Evolutionary conservation across 2,888 invertebrate species (phyloP).

Genomic region (Cerastis leucographa): DNA sequence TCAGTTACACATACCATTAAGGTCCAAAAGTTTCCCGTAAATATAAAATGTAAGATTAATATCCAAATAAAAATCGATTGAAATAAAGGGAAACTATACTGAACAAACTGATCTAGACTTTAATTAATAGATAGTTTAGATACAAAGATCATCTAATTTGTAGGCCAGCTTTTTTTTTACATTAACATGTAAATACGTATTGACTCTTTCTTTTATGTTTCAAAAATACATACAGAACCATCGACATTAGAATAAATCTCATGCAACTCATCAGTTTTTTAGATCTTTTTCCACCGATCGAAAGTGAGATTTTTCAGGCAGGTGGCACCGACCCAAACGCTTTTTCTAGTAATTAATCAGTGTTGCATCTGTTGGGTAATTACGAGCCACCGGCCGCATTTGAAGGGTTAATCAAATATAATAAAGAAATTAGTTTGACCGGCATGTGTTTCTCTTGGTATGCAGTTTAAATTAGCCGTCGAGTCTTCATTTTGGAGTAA

Average conservation of each 20-base stretch:
- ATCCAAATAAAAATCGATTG: too few relatives aligned
- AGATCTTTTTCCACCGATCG: constrained; percentile 72
- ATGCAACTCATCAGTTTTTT: constrained; percentile 59
- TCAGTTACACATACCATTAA: too few relatives aligned
- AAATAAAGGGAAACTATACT: too few relatives aligned
- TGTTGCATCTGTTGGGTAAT: constrained; percentile 88
- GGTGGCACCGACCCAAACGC: constrained; percentile 81
- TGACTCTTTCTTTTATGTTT: not conserved
- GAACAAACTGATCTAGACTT: too few relatives aligned
- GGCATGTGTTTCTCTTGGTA: constrained; percentile 80
- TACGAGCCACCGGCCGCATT: constrained; percentile 76
- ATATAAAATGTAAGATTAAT: too few relatives aligned
- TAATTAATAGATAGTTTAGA: too few relatives aligned
- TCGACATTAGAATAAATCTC: constrained; percentile 8
- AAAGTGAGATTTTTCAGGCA: constrained; percentile 86
- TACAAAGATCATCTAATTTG: too few relatives aligned
- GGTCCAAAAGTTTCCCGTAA: too few relatives aligned
- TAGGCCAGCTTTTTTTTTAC: too few relatives aligned
- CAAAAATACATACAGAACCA: constrained; percentile 43
- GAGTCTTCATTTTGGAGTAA: constrained; percentile 32
- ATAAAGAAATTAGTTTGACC: constrained; percentile 88
- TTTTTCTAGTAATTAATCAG: constrained; percentile 89
- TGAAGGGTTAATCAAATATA: constrained; percentile 90
- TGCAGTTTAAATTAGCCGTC: constrained; percentile 34
- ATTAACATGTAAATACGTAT: not conserved